Base-by-base conservation (phyloP, 2,888 invertebrate species). In the Cinara cedri region DNA sequence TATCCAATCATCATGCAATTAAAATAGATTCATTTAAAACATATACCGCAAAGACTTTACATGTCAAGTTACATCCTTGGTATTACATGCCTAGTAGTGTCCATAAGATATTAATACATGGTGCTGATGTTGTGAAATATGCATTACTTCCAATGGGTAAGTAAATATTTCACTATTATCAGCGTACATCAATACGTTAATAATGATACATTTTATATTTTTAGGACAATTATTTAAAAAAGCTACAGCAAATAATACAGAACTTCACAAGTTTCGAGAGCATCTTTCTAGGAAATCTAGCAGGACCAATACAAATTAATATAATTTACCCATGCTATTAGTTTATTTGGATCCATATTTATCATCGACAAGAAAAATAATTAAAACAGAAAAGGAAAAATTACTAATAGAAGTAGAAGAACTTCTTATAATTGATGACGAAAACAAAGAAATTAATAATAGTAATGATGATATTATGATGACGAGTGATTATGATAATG, bases 301-400 rank as follows among this genome's bases (percentile, higher is more conserved):
- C 57, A 19, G 19, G 21, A 24, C 19, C 4, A 57, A 24, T 13
- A 21, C 19, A 19, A 57, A 57, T 14, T 2, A 57, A 57, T 19
- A 57, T 13, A 19, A 19, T 57, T 19, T 57, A 57, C 57, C 14
- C 19, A 57, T 57, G 57, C 13, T 19, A 19, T 57, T 57, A 19
- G 21, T 57, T 57, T 19, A 57, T 57, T 57, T 14, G 6, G 57
- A 57, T 14, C 57, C 57, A 19, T 57, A 57, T 3, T 57, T 57
- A 21, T 57, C 57, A 57, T 57, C 57, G 19, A 57, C 24, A 57
- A 57, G 57, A 57, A 57, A 57, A 57, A 57, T 57, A 57, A 57
- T 57, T 57, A 19, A 19, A 24, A 57, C n/a, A 57, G 19, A 57
- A 57, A 57, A 57, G 24, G 57, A 19, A 19, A 57, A 57, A 57